Evolutionary conservation across 2,888 invertebrate genomes (phyloP), one percentile per base, ranked within the genome.

Genomic region (Periphyllus acericola): DNA sequence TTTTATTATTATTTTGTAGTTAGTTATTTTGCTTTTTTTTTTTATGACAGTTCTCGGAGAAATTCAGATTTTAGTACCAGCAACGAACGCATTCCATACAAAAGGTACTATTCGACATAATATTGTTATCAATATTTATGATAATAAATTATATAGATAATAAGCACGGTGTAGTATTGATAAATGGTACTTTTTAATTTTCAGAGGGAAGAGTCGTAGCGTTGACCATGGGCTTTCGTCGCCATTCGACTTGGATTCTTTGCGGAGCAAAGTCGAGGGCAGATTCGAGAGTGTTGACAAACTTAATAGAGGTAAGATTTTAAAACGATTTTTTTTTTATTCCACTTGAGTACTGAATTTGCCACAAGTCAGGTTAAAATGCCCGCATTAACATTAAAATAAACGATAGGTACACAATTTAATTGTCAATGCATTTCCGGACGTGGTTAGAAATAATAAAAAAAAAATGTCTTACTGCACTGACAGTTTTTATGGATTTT

Each of bases 131-230:
- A 34, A 79, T 79, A 46, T 46, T 14, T 14, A 46, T 46, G 14
- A 46, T 46, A 46, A 46, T 46, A 46, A 46, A 46, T 11, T 14
- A 46, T 46, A 14, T 2, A 11, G 2, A 46, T 46, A 46, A 46
- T 46, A 14, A 46, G 1, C 14, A 14, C 46, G 0, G 1, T 25
- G 11, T 17, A 9, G 8, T 9, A 29, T 19, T 72, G 21, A 52
- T 68, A 32, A n/a, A 76, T 29, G 40, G 21, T 55, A 36, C 19
- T 71, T n/a, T 85, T 89, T 71, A 25, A 74, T 90, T 90, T 90
- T 90, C 94, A 97, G 97, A 96, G 96, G 96, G 92, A 97, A 97
- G 93, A 96, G 96, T 92, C 95, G 96, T 91, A 97, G 96, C 91
- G 96, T 97, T 91, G 97, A 97, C 93, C 96, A 97, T 94, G 96